Evolutionary conservation across 2,113 vertebrate genomes (phyloP).

Genomic region (Ictidomys tridecemlineatus): DNA sequence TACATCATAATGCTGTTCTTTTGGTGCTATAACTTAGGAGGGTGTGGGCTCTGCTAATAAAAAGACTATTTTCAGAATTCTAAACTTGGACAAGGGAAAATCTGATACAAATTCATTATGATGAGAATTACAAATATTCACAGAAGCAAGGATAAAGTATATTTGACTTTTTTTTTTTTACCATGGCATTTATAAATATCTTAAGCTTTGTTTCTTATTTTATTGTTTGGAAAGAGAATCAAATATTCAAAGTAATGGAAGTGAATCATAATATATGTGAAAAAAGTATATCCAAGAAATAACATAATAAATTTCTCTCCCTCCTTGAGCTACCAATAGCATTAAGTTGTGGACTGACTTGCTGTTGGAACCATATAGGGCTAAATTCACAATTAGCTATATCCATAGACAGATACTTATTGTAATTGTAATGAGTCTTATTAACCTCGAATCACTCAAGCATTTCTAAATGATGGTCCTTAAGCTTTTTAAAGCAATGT

Average conservation of each 20-base stretch:
- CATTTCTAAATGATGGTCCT: neutral
- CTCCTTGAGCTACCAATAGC: neutral
- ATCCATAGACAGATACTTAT: conserved; percentile 6
- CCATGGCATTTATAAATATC: conserved; percentile 36
- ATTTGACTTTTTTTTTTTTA: conserved; percentile 32
- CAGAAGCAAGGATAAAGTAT: conserved; percentile 43
- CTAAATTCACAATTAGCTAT: conserved; percentile 44
- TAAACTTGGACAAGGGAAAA: conserved; percentile 28
- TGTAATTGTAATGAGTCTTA: conserved; percentile 8
- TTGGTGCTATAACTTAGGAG: conserved; percentile 35
- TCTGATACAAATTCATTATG: neutral
- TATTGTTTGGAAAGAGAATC: conserved; percentile 63
- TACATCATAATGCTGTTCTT: conserved; percentile 65
- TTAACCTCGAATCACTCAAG: conserved; percentile 6
- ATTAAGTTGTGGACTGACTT: neutral
- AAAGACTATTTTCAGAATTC: conserved; percentile 76
- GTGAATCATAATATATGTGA: neutral
- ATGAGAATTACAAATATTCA: conserved; percentile 55
- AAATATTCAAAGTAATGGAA: neutral
- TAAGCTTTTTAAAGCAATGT: conserved; percentile 6
- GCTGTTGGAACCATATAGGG: neutral
- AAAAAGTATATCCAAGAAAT: conserved; percentile 12
- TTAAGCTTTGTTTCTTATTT: conserved; percentile 53
- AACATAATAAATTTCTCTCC: neutral
- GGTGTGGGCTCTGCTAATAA: conserved; percentile 53